A percentile compares a stretch with the other conserved stretches of the same genome.
Evolutionary conservation across 2,888 invertebrate species (phyloP).

Genomic region (Amphipyra tragopoginis): DNA sequence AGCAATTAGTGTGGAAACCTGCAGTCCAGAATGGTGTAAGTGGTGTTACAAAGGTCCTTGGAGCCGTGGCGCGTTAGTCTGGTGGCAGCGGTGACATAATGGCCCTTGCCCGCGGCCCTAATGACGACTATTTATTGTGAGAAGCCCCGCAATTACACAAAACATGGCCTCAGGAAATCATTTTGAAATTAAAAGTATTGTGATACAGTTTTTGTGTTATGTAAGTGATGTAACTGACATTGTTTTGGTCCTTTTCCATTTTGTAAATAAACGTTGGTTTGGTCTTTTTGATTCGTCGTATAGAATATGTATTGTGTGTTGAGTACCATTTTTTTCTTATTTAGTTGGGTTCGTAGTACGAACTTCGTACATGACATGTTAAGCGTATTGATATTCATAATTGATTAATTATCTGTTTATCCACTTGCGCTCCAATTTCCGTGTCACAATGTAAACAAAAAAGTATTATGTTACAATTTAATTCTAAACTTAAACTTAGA

Average conservation of each 20-base stretch:
- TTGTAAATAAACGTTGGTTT: too few species aligned
- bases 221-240: conserved; percentile 9
- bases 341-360: too few species aligned
- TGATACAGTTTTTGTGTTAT: conserved; percentile 26
- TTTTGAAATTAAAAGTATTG: conserved; percentile 35
- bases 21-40: conserved; percentile 62
- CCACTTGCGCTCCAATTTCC: too few species aligned
- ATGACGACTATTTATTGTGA: conserved; percentile 77
- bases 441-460: too few species aligned
- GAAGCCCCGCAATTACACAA: conserved; percentile 55
- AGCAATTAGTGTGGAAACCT: conserved; percentile 78
- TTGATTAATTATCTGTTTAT: too few species aligned
- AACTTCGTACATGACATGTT: too few species aligned
- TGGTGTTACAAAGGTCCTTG: conserved; percentile 62
- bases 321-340: too few species aligned
- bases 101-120: conserved; percentile 66
- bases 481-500: too few species aligned
- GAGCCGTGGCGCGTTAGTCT: conserved; percentile 55
- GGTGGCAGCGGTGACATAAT: conserved; percentile 62
- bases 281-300: too few species aligned
- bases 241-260: not conserved
- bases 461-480: too few species aligned
- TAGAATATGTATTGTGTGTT: too few species aligned
- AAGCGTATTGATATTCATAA: too few species aligned
- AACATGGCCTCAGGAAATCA: conserved; percentile 37